These are phyloP conservation scores for Labeo catla DNA, from an alignment of 2,113 vertebrate species.

Conservation along the genomic window DNA sequence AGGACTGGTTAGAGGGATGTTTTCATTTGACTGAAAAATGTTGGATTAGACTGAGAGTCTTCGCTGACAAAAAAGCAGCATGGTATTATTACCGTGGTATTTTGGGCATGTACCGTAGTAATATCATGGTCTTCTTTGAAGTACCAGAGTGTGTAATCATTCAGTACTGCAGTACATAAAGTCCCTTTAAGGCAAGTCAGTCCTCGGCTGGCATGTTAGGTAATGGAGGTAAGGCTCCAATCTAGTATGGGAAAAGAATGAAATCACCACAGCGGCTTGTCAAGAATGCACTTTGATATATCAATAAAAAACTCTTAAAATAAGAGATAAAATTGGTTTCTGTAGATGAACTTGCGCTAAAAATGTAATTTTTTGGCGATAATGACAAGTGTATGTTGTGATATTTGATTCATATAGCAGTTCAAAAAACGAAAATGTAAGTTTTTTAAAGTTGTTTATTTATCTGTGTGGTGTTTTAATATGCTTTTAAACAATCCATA, in stretches of 20 bases:
- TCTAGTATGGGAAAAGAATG: background rate
- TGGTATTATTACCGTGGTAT: constrained; percentile 8
- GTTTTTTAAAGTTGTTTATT: no score
- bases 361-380: no score
- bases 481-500: no score
- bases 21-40: constrained; percentile 61
- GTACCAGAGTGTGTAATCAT: constrained; percentile 17
- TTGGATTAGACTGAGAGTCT: constrained; percentile 46
- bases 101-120: background rate
- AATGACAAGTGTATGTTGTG: background rate
- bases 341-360: background rate
- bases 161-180: constrained; percentile 3
- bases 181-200: constrained; percentile 13
- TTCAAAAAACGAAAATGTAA: no score
- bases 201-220: background rate
- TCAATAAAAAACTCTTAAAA: no score
- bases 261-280: background rate
- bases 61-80: background rate
- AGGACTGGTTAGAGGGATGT: constrained; percentile 57
- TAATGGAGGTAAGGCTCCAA: background rate
- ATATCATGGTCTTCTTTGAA: constrained; percentile 21
- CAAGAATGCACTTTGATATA: background rate
- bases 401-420: background rate
- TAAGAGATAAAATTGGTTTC: background rate
- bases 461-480: no score